Evolutionary conservation across 2,888 invertebrate species (phyloP), one percentile per base, ranked within the genome.

Genomic region (Steinernema carpocapsae): DNA sequence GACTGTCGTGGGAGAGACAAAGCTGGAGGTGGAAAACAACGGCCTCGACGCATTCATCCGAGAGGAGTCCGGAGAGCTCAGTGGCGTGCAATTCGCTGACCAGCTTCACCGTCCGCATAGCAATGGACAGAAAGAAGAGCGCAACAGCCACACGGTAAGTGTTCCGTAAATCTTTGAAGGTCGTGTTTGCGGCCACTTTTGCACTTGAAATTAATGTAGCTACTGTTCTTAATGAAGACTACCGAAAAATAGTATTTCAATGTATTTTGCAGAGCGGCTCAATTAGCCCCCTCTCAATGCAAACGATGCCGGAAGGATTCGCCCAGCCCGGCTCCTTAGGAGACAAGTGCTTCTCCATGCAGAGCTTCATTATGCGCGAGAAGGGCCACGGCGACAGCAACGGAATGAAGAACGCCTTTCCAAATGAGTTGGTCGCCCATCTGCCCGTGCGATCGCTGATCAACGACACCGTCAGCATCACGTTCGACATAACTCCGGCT

Each of bases 231-330:
- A n/a, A n/a, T n/a, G n/a, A n/a, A n/a, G n/a, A n/a, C n/a, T n/a
- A n/a, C n/a, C n/a, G n/a, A n/a, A n/a, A n/a, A n/a, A n/a, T n/a
- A n/a, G n/a, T n/a, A n/a, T n/a, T n/a, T n/a, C n/a, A n/a, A n/a
- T n/a, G n/a, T n/a, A n/a, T 19, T 51, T 82, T 84, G 79, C 78
- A 85, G 85, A 81, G 81, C 73, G 85, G 85, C 37, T 83, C 83
- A 48, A 78, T 83, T 45, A 82, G 82, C n/a, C 85, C 85, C 12
- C 45, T 80, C 22, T 83, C 84, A 0, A 79, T 79, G 37, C 79
- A 82, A n/a, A 80, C 81, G 10, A 56, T 83, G 37, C 80, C 83
- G 10, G 85, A 85, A 71, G 82, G 80, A 48, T 84, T 76, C 74
- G 82, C 79, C 4, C 82, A 79, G 71, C 76, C 79, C 14, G 14